phyloP scores from a whole-genome alignment of 2,888 invertebrate genomes.

The Mesoligia furuncula region DNA sequence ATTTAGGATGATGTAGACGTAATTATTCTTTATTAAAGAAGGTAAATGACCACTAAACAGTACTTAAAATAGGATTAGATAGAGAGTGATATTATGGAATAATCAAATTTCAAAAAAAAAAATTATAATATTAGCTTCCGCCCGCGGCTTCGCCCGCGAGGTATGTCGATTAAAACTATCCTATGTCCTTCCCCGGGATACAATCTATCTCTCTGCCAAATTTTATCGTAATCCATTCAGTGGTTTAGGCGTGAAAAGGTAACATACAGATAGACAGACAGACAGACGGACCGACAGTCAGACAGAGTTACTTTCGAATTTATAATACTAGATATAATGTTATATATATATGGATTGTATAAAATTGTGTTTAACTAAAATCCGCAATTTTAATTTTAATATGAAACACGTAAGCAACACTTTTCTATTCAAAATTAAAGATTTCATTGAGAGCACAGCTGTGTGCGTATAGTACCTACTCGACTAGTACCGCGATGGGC shows the following conservation, averaged over 20 bases:
- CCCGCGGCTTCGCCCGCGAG: no score
- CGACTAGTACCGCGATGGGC: slow-evolving; percentile 31
- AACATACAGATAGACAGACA: no score
- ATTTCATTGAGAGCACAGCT: slow-evolving; percentile 39
- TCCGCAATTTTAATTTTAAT: not conserved
- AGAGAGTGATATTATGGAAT: not conserved
- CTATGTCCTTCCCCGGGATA: no score
- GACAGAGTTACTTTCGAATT: no score
- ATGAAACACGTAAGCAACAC: slow-evolving; percentile 10
- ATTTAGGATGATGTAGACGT: slow-evolving; percentile 7
- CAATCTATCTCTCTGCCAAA: no score
- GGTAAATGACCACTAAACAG: not conserved
- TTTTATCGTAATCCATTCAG: no score
- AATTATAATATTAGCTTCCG: no score
- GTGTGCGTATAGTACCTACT: slow-evolving; percentile 42
- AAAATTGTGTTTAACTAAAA: slow-evolving; percentile 9
- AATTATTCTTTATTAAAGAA: slow-evolving; percentile 13
- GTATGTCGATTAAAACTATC: no score
- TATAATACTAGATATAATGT: no score
- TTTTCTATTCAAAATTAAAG: slow-evolving; percentile 32
- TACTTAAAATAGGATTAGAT: not conserved
- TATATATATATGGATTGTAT: no score
- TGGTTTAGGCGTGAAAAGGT: no score
- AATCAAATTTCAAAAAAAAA: not conserved
- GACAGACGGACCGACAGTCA: no score